These are phyloP conservation scores for Coelogynopora nodosa DNA, from an alignment of 2,888 invertebrate species.

Conservation along the genomic window DNA sequence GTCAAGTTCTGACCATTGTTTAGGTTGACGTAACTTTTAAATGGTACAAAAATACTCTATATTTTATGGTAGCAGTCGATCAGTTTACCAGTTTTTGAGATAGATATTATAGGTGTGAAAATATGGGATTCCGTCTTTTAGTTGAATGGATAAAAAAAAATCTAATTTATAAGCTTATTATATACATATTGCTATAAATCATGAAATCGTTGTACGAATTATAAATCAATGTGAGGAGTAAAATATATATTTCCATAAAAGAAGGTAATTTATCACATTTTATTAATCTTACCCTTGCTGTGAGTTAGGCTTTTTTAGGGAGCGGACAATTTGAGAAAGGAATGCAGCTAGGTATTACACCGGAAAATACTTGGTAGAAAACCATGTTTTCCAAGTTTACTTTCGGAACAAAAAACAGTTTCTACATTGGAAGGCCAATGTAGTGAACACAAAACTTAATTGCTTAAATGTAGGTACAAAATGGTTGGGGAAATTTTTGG, in stretches of 20 bases:
- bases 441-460: neutral
- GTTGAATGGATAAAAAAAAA: neutral
- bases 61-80: neutral
- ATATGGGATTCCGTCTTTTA: neutral
- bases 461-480: neutral
- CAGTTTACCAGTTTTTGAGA: neutral
- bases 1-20: neutral
- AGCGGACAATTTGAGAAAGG: neutral
- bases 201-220: neutral
- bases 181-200: neutral
- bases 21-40: neutral
- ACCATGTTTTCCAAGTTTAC: neutral
- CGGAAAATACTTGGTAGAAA: neutral
- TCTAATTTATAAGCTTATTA: too few relatives aligned
- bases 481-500: neutral
- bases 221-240: neutral
- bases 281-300: neutral
- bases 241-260: neutral
- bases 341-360: neutral
- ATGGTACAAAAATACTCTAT: neutral
- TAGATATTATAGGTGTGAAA: neutral
- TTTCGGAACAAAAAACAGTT: neutral
- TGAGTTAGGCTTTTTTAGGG: neutral
- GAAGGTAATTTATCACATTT: neutral
- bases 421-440: neutral